Conservation (phyloP, 2,888 invertebrate genomes). For the Caenorhabditis panamensis region DNA sequence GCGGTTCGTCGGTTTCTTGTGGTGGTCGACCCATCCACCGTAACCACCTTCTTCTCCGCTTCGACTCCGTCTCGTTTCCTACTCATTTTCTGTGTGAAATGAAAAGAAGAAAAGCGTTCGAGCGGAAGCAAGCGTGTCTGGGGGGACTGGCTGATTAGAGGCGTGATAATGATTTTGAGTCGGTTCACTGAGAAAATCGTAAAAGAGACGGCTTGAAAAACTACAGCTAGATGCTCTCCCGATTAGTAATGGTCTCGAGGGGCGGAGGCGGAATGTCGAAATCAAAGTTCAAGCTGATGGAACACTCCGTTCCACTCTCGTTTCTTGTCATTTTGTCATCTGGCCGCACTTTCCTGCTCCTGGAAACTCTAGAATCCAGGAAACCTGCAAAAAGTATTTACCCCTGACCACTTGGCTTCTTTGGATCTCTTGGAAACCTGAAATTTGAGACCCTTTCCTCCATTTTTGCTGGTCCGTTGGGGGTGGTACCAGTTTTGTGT, state of each 20-base stretch:
- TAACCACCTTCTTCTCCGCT: too few species aligned
- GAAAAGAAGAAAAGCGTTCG: too few species aligned
- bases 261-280: too few species aligned
- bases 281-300: background rate
- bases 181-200: background rate
- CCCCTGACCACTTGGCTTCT: background rate
- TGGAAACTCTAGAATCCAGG: too few species aligned
- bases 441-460: constrained; percentile 36
- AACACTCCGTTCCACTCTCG: background rate
- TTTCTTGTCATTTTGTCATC: too few species aligned
- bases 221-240: too few species aligned
- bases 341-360: too few species aligned
- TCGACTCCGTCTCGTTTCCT: too few species aligned
- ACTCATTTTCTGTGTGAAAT: too few species aligned
- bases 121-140: constrained; percentile 5
- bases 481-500: constrained; percentile 35
- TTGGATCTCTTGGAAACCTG: constrained; percentile 11
- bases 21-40: too few species aligned
- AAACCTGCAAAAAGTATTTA: too few species aligned
- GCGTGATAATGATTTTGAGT: background rate
- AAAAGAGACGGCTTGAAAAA: background rate
- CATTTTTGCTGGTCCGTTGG: constrained; percentile 18
- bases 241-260: background rate
- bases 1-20: background rate
- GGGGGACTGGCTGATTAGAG: background rate